These are phyloP conservation scores for Acomys russatus DNA, from an alignment of 2,797 vertebrate genomes.

Conservation along the genomic window DNA sequence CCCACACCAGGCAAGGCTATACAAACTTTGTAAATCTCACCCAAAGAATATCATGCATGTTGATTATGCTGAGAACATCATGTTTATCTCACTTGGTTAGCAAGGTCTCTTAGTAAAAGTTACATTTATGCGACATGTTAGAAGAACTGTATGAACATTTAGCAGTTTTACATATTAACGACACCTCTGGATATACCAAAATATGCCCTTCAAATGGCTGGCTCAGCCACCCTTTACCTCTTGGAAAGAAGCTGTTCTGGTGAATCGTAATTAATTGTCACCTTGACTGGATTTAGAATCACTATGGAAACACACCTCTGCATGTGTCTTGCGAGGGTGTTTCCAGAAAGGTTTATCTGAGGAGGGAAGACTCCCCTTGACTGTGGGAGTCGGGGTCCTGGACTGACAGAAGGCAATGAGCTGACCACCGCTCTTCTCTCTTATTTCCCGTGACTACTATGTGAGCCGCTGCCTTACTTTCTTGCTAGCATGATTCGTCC, in stretches of 20 bases:
- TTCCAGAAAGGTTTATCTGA: not conserved
- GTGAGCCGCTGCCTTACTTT: not conserved
- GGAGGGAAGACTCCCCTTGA: not conserved
- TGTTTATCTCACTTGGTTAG: not conserved
- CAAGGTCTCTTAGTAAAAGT: constrained; percentile 19
- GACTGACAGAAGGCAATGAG: not conserved
- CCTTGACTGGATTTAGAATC: not conserved
- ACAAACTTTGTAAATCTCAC: constrained; percentile 5
- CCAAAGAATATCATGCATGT: not conserved
- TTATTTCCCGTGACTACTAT: not conserved
- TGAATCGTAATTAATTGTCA: not conserved
- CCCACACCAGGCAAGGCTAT: not conserved
- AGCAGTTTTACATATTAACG: not conserved
- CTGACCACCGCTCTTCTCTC: not conserved
- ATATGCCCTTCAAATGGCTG: constrained; percentile 18
- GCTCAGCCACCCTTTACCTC: not conserved
- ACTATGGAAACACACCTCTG: not conserved
- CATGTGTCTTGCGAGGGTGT: not conserved
- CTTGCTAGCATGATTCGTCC: not conserved
- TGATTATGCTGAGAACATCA: not conserved
- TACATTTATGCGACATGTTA: not conserved
- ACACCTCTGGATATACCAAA: not conserved
- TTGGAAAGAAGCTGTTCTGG: constrained; percentile 5
- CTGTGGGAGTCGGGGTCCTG: not conserved
- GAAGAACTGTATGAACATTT: not conserved